These are phyloP conservation scores for human (Homo sapiens) DNA, from an alignment of 2,113 vertebrate genomes.

Conservation along the genomic window GRCh38 chr19:50707001-50707500, in stretches of 20 bases:
- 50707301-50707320: not conserved
- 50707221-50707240: not conserved
- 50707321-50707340: not conserved
- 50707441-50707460: fast-evolving
- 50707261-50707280: not conserved
- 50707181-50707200: not conserved
- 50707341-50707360: not conserved
- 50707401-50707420: not conserved
- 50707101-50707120: not conserved
- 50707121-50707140: not conserved
- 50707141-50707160: not conserved
- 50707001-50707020: no score
- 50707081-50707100: not conserved
- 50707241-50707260: not conserved
- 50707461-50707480: not conserved
- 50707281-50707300: no score
- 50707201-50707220: not conserved
- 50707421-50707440: fast-evolving
- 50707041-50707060: no score
- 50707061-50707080: not conserved
- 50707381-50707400: no score
- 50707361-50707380: no score
- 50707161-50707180: not conserved
- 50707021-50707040: no score
- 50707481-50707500: not conserved